Evolutionary conservation across 2,797 vertebrate genomes (phyloP), one percentile per base, ranked within the genome.

Genomic region (Buphagus erythrorhynchus): DNA sequence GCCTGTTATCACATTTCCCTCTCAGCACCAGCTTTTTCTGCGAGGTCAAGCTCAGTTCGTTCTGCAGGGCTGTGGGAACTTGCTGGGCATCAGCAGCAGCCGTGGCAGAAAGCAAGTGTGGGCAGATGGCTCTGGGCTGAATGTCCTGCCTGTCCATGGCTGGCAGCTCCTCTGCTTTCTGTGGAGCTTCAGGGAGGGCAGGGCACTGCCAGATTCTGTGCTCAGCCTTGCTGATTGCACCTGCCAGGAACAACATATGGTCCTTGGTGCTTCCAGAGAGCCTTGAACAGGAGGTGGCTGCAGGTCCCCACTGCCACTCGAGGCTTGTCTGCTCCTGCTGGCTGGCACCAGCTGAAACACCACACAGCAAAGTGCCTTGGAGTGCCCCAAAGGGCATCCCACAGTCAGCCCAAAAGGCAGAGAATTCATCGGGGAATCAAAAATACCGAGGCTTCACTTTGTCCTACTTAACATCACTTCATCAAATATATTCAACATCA

Each of bases 191-290:
- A 58, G 91, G 78, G 84, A 91, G 84, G 82, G 69, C 54, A 67
- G 84, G 90, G 38, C 65, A n/a, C 57, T 94, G 95, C 84, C 88
- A 95, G 84, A 57, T 80, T 81, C 75, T 75, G 2, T 0, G 0
- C 31, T 88, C 45, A 74, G 78, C 35, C 45, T 54, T 86, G 42
- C 68, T 92, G 78, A n/a, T 51, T 86, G 54, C 46, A 55, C 80
- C 77, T 95, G 94, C 91, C 89, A 92, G 62, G 79, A 80, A 13
- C 46, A 87, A 4, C 93, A 93, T 91, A 96, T 92, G 93, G 93
- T 85, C 61, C 61, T 19, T 11, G n/a, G 69, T 69, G 29, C 77
- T 83, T 82, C 22, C 77, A 84, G 90, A 76, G 63, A 55, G 74
- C 16, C 2, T 5, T 54, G 78, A 66, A 46, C 54, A 62, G 84